phyloP scores from a whole-genome alignment of 2,888 invertebrate species.

The Scaptomyza polygonia region DNA sequence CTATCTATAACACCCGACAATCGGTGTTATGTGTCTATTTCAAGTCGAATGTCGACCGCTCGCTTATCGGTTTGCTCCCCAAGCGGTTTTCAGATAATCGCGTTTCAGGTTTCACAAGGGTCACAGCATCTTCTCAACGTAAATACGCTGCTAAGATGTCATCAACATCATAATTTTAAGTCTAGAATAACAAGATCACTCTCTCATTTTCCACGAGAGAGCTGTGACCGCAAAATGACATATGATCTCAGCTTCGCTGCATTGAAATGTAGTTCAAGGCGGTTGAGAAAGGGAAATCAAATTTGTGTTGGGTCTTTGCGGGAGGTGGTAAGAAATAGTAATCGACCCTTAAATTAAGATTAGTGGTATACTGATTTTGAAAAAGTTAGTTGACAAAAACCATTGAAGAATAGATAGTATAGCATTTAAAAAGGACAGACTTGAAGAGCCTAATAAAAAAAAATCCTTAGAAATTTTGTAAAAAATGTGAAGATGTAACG shows the following conservation, averaged over 20 bases:
- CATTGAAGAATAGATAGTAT: no score
- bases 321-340: not conserved
- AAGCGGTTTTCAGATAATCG: conserved; percentile 39
- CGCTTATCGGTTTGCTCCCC: conserved; percentile 52
- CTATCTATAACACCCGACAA: conserved; percentile 65
- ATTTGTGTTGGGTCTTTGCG: not conserved
- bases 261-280: not conserved
- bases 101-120: conserved; percentile 64
- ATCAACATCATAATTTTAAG: not conserved
- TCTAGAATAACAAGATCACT: conserved; percentile 2
- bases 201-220: not conserved
- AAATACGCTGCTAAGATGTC: conserved; percentile 9
- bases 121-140: conserved; percentile 44
- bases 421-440: no score
- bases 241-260: conserved; percentile 3
- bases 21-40: conserved; percentile 5
- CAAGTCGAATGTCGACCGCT: conserved; percentile 15
- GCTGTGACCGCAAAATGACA: conserved; percentile 39
- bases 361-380: no score
- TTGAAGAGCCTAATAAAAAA: no score
- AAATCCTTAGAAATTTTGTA: no score
- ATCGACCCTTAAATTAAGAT: not conserved
- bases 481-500: no score
- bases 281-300: not conserved
- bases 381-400: no score